A percentile compares a stretch with the other conserved stretches of the same genome.
These are phyloP conservation scores for Pseudomugil tenellus DNA, from an alignment of 2,797 vertebrate genomes.

Conservation along the genomic window DNA sequence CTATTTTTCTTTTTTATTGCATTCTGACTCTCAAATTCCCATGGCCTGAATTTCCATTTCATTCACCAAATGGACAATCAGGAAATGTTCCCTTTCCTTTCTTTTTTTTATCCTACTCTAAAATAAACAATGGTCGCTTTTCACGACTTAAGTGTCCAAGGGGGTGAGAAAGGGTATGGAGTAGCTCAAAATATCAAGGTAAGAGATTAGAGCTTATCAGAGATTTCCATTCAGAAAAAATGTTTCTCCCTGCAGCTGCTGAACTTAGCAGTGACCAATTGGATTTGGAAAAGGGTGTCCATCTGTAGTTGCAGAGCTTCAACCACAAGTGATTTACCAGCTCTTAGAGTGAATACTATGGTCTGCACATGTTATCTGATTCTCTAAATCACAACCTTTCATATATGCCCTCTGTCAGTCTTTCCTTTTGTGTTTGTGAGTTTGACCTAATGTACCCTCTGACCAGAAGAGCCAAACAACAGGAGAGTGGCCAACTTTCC, in stretches of 20 bases:
- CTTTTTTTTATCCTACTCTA: conserved; percentile 12
- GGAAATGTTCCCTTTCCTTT: conserved; percentile 27
- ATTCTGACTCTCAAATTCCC: conserved; percentile 55
- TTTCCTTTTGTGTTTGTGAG: conserved; percentile 25
- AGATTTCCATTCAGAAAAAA: conserved; percentile 60
- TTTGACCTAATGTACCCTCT: conserved; percentile 61
- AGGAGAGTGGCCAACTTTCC: conserved; percentile 43
- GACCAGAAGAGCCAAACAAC: conserved; percentile 43
- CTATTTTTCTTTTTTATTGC: conserved; percentile 34
- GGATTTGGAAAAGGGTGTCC: conserved; percentile 21
- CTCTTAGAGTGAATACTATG: conserved; percentile 46
- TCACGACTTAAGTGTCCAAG: conserved; percentile 61
- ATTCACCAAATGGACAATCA: conserved; percentile 49
- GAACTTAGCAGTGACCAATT: conserved; percentile 19
- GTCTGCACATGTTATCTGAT: conserved; percentile 32
- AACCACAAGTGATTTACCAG: conserved; percentile 65
- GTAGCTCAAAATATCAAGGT: conserved; percentile 69
- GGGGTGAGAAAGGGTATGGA: conserved; percentile 32
- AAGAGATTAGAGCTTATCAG: conserved; percentile 72
- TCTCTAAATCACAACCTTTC: conserved; percentile 39
- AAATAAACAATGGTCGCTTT: conserved; percentile 66
- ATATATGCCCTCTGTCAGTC: conserved; percentile 26
- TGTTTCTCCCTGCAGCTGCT: conserved; percentile 31
- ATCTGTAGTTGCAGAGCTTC: conserved; percentile 43
- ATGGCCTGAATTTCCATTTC: conserved; percentile 57